Evolutionary conservation across 1,140 invertebrate species (phyloP), one percentile per base, ranked within the genome.

Genomic region (Ips typographus): DNA sequence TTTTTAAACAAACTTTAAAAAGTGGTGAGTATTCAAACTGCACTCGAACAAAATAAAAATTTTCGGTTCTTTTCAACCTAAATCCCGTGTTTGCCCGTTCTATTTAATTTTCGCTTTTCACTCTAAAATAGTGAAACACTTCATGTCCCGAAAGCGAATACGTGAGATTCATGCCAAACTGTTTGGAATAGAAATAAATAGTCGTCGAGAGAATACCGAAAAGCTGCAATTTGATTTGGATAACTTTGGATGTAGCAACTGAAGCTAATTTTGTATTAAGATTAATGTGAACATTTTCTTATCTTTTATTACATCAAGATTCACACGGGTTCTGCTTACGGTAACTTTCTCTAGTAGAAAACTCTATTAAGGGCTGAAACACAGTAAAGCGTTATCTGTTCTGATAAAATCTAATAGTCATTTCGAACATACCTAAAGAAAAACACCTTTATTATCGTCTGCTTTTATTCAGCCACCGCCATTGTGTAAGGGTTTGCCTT

Each of bases 31-130:
- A 22, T 0, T 22, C 22, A 22, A 2, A 1, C 22, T 49, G 44
- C 44, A 8, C 44, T 49, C 44, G 44, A 49, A 49, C 44, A 22
- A 6, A 49, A 49, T 49, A 22, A 22, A 22, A 22, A 22, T 49
- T 49, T 49, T 49, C 44, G 44, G 44, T 22, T 8, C 44, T 49
- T 37, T 6, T 37, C n/a, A 4, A 47, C 52, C 2, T 37, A 59
- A 40, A 59, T n/a, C 57, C 37, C 57, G 41, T 59, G 57, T 59
- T 59, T 59, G 57, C 3, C 57, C 2, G 8, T 59, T 59, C 57
- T 41, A 59, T 59, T 59, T 59, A 59, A 59, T 59, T 59, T 59
- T 41, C 6, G 40, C 22, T 56, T 59, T 59, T 8, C 57, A 59
- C 2, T 59, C 40, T 42, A 40, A 42, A 59, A 42, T 59, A 40